Conservation (phyloP, 2,888 invertebrate genomes). For the Diaphora mendica region DNA sequence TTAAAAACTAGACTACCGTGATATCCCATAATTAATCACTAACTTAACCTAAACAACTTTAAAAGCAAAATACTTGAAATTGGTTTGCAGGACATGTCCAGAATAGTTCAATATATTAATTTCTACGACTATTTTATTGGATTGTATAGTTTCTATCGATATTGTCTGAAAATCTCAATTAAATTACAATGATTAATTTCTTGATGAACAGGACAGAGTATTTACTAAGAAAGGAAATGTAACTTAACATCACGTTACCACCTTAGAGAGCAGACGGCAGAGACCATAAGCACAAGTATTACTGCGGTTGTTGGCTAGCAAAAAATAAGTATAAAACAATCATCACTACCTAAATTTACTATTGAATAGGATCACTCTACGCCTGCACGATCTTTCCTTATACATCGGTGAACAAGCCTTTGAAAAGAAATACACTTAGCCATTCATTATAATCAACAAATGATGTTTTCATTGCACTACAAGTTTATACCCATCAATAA, state of each 20-base stretch:
- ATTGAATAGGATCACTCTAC: constrained; percentile 39
- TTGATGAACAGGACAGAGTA: neutral
- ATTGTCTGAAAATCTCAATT: neutral
- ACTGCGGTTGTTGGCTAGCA: neutral
- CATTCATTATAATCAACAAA: constrained; percentile 49
- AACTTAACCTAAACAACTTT: neutral
- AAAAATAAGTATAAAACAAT: constrained; percentile 15
- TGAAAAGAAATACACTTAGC: constrained; percentile 44
- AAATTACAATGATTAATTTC: neutral
- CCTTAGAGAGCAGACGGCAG: no score
- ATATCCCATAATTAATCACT: neutral
- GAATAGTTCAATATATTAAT: neutral
- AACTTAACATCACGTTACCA: no score
- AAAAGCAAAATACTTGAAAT: neutral
- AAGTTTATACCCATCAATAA: constrained; percentile 50
- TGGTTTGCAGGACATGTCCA: neutral
- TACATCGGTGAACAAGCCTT: constrained; percentile 37
- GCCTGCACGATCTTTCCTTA: constrained; percentile 28
- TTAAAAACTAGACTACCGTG: no score
- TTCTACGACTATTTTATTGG: neutral
- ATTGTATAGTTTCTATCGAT: neutral
- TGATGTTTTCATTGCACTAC: constrained; percentile 56
- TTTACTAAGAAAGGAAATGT: neutral
- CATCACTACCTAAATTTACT: constrained; percentile 34
- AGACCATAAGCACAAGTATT: neutral